phyloP scores from a whole-genome alignment of 2,888 invertebrate species.

The Argyresthia goedartella region DNA sequence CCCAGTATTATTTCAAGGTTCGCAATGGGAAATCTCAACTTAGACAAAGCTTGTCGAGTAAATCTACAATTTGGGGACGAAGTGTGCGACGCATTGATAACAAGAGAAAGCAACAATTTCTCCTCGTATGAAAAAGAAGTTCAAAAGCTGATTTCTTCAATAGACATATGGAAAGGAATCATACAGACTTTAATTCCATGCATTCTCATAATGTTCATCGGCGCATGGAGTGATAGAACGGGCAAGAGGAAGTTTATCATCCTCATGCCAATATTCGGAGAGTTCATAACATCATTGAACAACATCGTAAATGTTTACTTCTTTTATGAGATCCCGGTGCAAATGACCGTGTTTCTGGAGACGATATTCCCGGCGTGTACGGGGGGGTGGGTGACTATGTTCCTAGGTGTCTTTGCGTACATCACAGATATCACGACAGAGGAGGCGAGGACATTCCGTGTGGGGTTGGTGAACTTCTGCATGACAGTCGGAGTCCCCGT shows the following conservation, averaged over 20 bases:
- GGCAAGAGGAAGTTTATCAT: constrained; percentile 70
- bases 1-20: constrained; percentile 77
- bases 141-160: constrained; percentile 68
- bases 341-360: constrained; percentile 64
- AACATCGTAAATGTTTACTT: constrained; percentile 69
- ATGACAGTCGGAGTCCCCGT: constrained; percentile 70
- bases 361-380: constrained; percentile 63
- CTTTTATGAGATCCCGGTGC: constrained; percentile 69
- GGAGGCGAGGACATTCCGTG: constrained; percentile 70
- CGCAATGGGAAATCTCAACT: constrained; percentile 70
- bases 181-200: constrained; percentile 69
- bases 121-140: constrained; percentile 70
- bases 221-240: constrained; percentile 74
- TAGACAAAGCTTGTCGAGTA: constrained; percentile 59
- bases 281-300: constrained; percentile 57
- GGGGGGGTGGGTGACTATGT: constrained; percentile 71
- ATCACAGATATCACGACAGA: constrained; percentile 72
- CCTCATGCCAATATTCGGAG: constrained; percentile 67
- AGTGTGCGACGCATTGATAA: constrained; percentile 46
- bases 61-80: constrained; percentile 42
- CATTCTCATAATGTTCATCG: constrained; percentile 69
- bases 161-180: constrained; percentile 69
- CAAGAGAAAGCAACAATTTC: constrained; percentile 47
- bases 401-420: constrained; percentile 73
- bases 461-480: constrained; percentile 74